Conservation (phyloP, 2,113 vertebrate species). For the Hiodon tergisus region DNA sequence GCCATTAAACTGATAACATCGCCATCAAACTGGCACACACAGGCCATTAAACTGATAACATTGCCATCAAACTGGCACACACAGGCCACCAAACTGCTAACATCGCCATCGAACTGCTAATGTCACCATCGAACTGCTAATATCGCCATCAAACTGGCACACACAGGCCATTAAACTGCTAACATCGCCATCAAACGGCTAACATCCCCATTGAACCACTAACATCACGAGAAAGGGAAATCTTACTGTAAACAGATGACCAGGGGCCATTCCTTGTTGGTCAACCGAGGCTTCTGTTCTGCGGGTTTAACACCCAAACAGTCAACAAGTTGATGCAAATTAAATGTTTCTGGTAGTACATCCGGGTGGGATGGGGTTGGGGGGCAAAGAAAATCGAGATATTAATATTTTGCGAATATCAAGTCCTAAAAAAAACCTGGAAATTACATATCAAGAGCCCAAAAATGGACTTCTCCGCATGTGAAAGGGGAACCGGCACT, state of each 20-base stretch:
- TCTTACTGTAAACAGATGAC: conserved; percentile 8
- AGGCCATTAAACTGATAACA: conserved; percentile 29
- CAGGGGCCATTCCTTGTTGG: conserved; percentile 22
- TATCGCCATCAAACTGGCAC: conserved; percentile 1
- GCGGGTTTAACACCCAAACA: conserved; percentile 43
- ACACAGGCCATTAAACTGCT: conserved; percentile 14
- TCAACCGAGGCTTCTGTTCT: conserved; percentile 5
- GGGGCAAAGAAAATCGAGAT: conserved; percentile 44
- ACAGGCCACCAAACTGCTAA: conserved; percentile 27
- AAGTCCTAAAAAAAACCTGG: conserved; percentile 39
- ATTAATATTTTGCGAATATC: conserved; percentile 31
- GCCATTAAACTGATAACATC: conserved; percentile 29
- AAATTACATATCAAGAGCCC: background rate
- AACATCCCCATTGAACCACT: background rate
- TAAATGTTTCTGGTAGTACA: conserved; percentile 49
- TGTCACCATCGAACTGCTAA: conserved; percentile 24
- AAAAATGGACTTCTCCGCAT: background rate
- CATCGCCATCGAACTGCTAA: background rate
- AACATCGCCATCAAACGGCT: conserved; percentile 5
- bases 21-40: conserved; percentile 1
- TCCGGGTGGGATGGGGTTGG: conserved; percentile 6
- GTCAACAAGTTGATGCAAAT: conserved; percentile 55
- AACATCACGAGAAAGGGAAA: background rate
- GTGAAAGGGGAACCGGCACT: background rate
- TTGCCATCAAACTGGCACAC: background rate